Base-by-base conservation (phyloP, 2,888 invertebrate species). In the Drosophila cyrtoloma region DNA sequence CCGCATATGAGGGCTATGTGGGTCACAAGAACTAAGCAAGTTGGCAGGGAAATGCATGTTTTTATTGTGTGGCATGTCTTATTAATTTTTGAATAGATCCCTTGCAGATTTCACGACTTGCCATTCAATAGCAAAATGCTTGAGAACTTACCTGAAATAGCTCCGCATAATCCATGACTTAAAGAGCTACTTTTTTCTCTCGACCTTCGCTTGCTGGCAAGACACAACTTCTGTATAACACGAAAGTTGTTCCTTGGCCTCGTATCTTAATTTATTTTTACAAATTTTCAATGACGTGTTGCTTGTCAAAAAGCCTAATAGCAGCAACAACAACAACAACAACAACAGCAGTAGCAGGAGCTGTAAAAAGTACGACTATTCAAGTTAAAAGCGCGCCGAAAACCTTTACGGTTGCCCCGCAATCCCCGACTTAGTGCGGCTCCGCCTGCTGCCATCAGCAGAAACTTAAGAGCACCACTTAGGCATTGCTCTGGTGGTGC, bases 391-490 rank as follows among this genome's bases (percentile, higher is more conserved):
- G 78, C 71, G 80, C 70, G 86, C 71, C 70, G 70, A 80, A 85
- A 68, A 50, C 77, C 89, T 81, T 88, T 80, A 64, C 75, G 63
- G 60, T 59, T 71, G 30, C 19, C 53, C 35, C 19, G 16, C 53
- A 4, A 28, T 10, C 51, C 30, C 30, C 51, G 57, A 52, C 16
- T 28, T 16, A 9, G 47, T 47, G 47, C 9, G 9, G 47, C 47
- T 47, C 58, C 67, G 58, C 67, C 61, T 77, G 86, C 84, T 88
- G 81, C 86, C 86, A 90, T 85, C 86, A 90, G 90, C 90, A 86
- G 71, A 86, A 86, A 83, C 86, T 86, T 79, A 79, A 86, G 86
- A 86, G 86, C 86, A 83, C 89, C 86, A 86, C 86, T 86, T 86
- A 78, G 67, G 55, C 71, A 56, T 28, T 16, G 50, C 47, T 55